These are phyloP conservation scores for Spea multiplicata DNA, from an alignment of 2,113 vertebrate genomes.

Conservation along the genomic window DNA sequence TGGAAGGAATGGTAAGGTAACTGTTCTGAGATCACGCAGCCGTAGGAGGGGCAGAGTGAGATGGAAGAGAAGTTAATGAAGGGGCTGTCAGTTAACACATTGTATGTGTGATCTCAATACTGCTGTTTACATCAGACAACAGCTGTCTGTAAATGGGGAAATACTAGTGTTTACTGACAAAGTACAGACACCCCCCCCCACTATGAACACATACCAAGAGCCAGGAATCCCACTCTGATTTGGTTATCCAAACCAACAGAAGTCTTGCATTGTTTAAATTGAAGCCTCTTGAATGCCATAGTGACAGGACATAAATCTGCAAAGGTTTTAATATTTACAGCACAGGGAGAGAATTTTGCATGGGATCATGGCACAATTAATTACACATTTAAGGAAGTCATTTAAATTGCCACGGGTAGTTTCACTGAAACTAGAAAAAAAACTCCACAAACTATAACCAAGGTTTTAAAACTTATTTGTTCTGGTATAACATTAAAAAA, in stretches of 20 bases:
- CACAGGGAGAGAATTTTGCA: not conserved
- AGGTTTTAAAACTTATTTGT: too few species aligned
- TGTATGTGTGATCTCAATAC: constrained; percentile 4
- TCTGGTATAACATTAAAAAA: too few species aligned
- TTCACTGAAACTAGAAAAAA: too few species aligned
- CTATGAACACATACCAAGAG: not conserved
- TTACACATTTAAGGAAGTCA: too few species aligned
- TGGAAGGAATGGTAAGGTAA: constrained; percentile 47
- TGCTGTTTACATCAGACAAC: constrained; percentile 49
- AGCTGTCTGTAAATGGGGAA: constrained; percentile 27
- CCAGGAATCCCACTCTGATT: constrained; percentile 32
- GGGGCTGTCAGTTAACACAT: constrained; percentile 4
- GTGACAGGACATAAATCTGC: constrained; percentile 40
- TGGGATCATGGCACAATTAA: too few species aligned
- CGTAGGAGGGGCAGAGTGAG: constrained; percentile 13
- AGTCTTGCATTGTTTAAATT: constrained; percentile 25
- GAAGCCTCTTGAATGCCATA: constrained; percentile 10
- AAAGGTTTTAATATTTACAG: constrained; percentile 5
- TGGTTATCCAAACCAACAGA: constrained; percentile 37
- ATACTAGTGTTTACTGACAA: constrained; percentile 24
- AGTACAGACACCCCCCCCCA: constrained; percentile 10
- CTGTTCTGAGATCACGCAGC: constrained; percentile 42
- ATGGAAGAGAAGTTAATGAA: not conserved
- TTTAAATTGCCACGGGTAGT: too few species aligned
- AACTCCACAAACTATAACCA: too few species aligned